Base-by-base conservation (phyloP, 2,113 vertebrate genomes). In the Ptilonorhynchus violaceus region DNA sequence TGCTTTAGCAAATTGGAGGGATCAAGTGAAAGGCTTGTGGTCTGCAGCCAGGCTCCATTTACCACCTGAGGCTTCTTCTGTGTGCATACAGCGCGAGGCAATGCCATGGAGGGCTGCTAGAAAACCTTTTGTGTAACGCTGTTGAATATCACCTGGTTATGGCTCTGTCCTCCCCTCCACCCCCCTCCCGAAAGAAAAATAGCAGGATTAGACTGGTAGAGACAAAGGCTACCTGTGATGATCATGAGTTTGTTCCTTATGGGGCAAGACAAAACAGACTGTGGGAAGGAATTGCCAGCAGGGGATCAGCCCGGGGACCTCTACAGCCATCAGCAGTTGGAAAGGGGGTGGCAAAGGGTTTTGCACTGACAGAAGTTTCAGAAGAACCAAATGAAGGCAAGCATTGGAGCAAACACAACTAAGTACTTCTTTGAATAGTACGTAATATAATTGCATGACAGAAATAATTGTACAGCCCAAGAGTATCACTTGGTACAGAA, bases 311-410 rank as follows among this genome's bases (percentile, higher is more conserved):
- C 0, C 39, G 58, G 60, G 42, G 55, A 76, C 20, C 25, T 52
- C 69, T 7, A 8, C 49, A 60, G 28, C n/a, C 63, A 68, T 28
- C 63, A 49, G 74, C 22, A 72, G 19, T 1, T 1, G 11, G 63
- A 47, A 53, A 33, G 7, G 9, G 7, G n/a, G 13, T 5, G 19
- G 19, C 7, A 73, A 86, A 86, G 5, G 23, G 20, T 15, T 64
- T 76, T 52, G 33, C n/a, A 93, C 6, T 0, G 0, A 3, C 0
- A 1, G n/a, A 62, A 44, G n/a, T 27, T 50, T n/a, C 64, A 77
- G 69, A 81, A 89, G 30, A 67, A 73, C 4, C 58, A 94, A 82
- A 66, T 6, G 67, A 86, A 93, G 59, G 25, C 63, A 90, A 92
- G 35, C 25, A 66, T 13, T 62, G 68, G 80, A 74, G 69, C n/a